Percentiles rank a stretch among this genome's conserved stretches.
phyloP scores from a whole-genome alignment of 2,113 vertebrate genomes.

The Bubo scandiacus region DNA sequence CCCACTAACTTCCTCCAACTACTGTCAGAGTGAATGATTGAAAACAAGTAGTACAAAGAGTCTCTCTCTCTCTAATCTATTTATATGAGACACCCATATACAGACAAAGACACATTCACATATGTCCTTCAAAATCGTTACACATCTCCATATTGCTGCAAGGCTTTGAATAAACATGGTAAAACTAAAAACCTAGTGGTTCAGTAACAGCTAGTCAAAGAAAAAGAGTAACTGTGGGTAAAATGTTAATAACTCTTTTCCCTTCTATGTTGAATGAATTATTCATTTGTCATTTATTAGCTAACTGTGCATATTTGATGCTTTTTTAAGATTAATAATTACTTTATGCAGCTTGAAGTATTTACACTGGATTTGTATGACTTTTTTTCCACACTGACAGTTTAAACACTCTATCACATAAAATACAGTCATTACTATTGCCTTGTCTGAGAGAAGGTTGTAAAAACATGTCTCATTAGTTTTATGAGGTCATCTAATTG shows the following conservation, averaged over 20 bases:
- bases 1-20: neutral
- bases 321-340: neutral
- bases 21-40: neutral
- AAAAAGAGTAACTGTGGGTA: neutral
- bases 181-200: neutral
- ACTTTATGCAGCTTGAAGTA: neutral
- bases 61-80: neutral
- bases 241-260: constrained; percentile 6
- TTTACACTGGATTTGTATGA: neutral
- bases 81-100: neutral
- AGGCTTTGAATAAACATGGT: neutral
- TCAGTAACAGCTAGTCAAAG: neutral
- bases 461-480: constrained; percentile 33
- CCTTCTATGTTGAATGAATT: constrained; percentile 14
- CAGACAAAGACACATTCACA: neutral
- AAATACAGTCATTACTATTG: neutral
- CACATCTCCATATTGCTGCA: neutral
- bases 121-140: neutral
- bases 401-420: neutral
- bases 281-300: constrained; percentile 43
- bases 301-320: constrained; percentile 19
- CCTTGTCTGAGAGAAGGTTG: neutral
- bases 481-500: constrained; percentile 21
- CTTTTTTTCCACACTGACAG: neutral
- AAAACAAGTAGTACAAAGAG: neutral